Base-by-base conservation (phyloP, 1,140 invertebrate genomes). In the Nasonia giraulti region DNA sequence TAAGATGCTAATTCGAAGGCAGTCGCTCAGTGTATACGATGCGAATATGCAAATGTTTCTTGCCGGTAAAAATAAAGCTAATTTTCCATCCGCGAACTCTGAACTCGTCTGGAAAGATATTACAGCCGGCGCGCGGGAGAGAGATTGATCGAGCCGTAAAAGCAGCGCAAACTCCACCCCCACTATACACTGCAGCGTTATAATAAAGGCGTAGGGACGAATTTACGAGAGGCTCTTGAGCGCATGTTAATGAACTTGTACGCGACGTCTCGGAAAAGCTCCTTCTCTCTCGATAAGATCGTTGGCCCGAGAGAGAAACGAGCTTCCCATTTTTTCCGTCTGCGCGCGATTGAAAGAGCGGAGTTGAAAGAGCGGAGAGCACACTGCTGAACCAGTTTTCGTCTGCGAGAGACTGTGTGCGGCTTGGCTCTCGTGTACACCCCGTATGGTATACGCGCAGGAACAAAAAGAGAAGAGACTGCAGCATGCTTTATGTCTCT, bases 381-480 rank as follows among this genome's bases (percentile, higher is more conserved):
- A 55, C 66, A 20, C 55, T 55, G 68, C 44, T 69, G 83, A 85
- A 85, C 78, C 83, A 80, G 83, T 80, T 85, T 76, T 76, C 83
- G 75, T 80, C 77, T 80, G 66, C 33, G 33, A 37, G 33, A 3
- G 33, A 6, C 33, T 44, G 6, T 10, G 40, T 40, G 40, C 8
- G 8, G 40, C 83, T 80, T 37, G 40, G 37, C 55, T 27, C 50
- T 27, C 27, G 27, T 27, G 17, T 55, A 55, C 12, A 55, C 50
- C 10, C 12, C 17, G 17, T 55, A 55, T 55, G 3, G 12, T 55
- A 55, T 12, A 14, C 3, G 11, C 27, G 27, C 27, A 50, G 47
- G 47, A 50, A 50, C 5, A 55, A 55, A 55, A 55, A 55, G 11
- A 44, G n/a, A 27, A 66, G 68, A 31, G n/a, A 66, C 47, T 27